These are phyloP conservation scores for Eubucco bourcierii DNA, from an alignment of 2,113 vertebrate genomes.

Conservation along the genomic window DNA sequence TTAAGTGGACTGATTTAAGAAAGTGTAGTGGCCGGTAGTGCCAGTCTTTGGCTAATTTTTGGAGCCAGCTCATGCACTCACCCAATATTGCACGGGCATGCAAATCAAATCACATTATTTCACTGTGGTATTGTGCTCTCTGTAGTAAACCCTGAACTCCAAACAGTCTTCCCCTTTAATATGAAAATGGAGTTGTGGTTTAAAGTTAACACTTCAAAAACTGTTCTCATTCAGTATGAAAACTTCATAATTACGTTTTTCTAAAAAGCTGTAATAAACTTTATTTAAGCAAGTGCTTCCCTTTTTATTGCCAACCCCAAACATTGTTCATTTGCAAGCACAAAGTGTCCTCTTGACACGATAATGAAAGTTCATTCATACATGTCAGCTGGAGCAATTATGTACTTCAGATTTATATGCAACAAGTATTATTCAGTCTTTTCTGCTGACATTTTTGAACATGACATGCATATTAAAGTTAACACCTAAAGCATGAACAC, in stretches of 20 bases:
- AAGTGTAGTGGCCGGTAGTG: background rate
- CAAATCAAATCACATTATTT: background rate
- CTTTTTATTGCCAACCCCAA: constrained; percentile 75
- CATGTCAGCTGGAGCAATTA: constrained; percentile 82
- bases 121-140: background rate
- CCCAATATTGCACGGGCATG: background rate
- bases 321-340: constrained; percentile 76
- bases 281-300: constrained; percentile 76
- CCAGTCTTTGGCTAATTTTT: background rate
- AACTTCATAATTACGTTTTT: constrained; percentile 75
- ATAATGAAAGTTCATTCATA: constrained; percentile 83
- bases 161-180: constrained; percentile 5
- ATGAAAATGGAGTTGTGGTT: too few relatives aligned
- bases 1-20: background rate
- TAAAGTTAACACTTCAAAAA: constrained; percentile 68
- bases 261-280: constrained; percentile 80
- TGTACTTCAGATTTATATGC: constrained; percentile 73
- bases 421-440: constrained; percentile 72
- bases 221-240: constrained; percentile 69
- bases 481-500: constrained; percentile 31
- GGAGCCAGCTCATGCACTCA: background rate
- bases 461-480: constrained; percentile 75
- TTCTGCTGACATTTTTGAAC: constrained; percentile 78
- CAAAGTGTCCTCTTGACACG: constrained; percentile 80
- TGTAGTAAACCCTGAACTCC: background rate